Evolutionary conservation across 2,797 vertebrate genomes (phyloP).

Genomic region (Macropodus opercularis): DNA sequence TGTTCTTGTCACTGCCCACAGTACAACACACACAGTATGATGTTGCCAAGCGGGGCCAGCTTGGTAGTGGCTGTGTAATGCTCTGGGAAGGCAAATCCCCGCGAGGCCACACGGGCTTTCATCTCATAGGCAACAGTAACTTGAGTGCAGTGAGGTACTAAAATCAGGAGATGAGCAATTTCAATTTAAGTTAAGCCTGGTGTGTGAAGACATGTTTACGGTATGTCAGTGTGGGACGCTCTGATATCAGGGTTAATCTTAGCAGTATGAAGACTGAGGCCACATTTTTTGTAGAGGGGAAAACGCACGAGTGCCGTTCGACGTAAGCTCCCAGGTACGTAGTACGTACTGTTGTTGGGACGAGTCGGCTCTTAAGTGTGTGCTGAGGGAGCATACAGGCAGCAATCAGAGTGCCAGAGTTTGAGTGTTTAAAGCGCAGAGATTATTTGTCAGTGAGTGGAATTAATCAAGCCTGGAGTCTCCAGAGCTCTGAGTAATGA

Average conservation of each 20-base stretch:
- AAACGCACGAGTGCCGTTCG: slow-evolving; percentile 26
- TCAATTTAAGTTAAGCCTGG: slow-evolving; percentile 11
- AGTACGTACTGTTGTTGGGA: slow-evolving; percentile 34
- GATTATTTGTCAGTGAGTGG: slow-evolving; percentile 62
- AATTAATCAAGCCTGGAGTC: slow-evolving; percentile 62
- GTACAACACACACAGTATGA: too few relatives aligned
- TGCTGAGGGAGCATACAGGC: slow-evolving; percentile 7
- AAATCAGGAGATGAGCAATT: too few relatives aligned
- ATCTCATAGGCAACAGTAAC: too few relatives aligned
- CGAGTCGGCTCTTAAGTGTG: slow-evolving; percentile 23
- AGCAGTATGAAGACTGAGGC: slow-evolving; percentile 34
- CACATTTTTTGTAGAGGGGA: slow-evolving; percentile 29
- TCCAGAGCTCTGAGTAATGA: slow-evolving; percentile 63
- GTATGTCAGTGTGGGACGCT: slow-evolving; percentile 39
- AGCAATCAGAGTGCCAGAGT: slow-evolving; percentile 42
- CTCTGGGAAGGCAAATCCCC: too few relatives aligned
- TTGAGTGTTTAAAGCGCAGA: slow-evolving; percentile 48
- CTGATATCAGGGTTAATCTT: slow-evolving; percentile 54
- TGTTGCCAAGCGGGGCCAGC: too few relatives aligned
- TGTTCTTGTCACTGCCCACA: too few relatives aligned
- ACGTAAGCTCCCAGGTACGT: slow-evolving; percentile 24
- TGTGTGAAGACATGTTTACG: slow-evolving; percentile 34
- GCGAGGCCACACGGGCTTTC: too few relatives aligned
- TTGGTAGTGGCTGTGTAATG: too few relatives aligned
- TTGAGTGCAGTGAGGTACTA: too few relatives aligned